Evolutionary conservation across 1,140 invertebrate species (phyloP).

Genomic region (Tribolium castaneum): DNA sequence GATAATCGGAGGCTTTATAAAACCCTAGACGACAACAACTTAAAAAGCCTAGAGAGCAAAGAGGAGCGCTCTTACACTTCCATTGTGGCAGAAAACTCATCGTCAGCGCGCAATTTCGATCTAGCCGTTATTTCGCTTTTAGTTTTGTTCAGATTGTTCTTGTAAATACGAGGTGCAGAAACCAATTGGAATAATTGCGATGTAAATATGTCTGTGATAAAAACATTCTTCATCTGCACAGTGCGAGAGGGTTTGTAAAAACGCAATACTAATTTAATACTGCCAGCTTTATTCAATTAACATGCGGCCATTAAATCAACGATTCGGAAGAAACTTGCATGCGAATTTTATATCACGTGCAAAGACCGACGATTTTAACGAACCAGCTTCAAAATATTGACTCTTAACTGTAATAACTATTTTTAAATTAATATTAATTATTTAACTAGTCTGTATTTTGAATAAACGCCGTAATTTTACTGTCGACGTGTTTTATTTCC

Average conservation of each 20-base stretch:
- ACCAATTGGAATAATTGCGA: conserved; percentile 32
- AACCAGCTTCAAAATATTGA: conserved; percentile 30
- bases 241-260: not conserved
- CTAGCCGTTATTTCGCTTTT: conserved; percentile 11
- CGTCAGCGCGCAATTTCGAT: conserved; percentile 18
- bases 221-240: conserved; percentile 25
- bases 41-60: conserved; percentile 48
- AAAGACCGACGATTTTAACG: conserved; percentile 10
- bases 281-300: conserved; percentile 38
- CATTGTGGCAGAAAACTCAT: conserved; percentile 53
- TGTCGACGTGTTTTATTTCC: conserved; percentile 2
- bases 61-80: conserved; percentile 58
- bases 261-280: conserved; percentile 35
- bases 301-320: conserved; percentile 38
- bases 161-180: conserved; percentile 52
- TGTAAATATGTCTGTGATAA: conserved; percentile 60
- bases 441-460: conserved; percentile 47
- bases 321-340: not conserved
- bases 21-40: conserved; percentile 47
- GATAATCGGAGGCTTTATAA: conserved; percentile 52
- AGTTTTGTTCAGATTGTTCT: conserved; percentile 46
- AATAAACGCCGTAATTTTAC: conserved; percentile 37
- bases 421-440: conserved; percentile 42
- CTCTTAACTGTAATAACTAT: conserved; percentile 31
- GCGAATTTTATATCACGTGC: not conserved